A percentile compares a stretch with the other conserved stretches of the same genome.
phyloP scores from a whole-genome alignment of 2,888 invertebrate species.

The Ptilodon capucinus region DNA sequence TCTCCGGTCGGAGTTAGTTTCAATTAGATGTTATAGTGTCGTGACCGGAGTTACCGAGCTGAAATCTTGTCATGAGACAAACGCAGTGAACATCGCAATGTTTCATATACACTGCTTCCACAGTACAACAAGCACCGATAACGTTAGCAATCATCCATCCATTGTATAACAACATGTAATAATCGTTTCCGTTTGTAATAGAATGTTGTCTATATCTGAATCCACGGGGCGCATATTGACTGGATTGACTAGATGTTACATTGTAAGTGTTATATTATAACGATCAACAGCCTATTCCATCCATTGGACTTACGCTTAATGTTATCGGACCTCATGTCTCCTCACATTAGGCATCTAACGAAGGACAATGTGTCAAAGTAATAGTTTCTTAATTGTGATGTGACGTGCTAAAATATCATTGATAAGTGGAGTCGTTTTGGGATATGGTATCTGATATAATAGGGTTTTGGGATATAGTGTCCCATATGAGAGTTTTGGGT shows the following conservation, averaged over 20 bases:
- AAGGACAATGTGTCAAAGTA: too few relatives aligned
- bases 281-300: neutral
- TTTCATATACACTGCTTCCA: conserved; percentile 11
- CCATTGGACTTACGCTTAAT: too few relatives aligned
- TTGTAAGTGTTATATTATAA: conserved; percentile 3
- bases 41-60: conserved; percentile 24
- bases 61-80: conserved; percentile 16
- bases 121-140: conserved; percentile 6
- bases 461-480: too few relatives aligned
- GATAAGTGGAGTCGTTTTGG: too few relatives aligned
- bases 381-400: too few relatives aligned
- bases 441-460: too few relatives aligned
- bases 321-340: too few relatives aligned
- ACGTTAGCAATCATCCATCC: conserved; percentile 10
- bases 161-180: conserved; percentile 8
- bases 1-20: conserved; percentile 43
- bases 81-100: conserved; percentile 15
- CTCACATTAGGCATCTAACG: too few relatives aligned
- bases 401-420: too few relatives aligned
- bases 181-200: conserved; percentile 18
- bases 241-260: conserved; percentile 12
- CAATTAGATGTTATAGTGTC: conserved; percentile 51
- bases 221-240: conserved; percentile 8
- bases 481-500: too few relatives aligned
- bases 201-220: conserved; percentile 17